Evolutionary conservation across 2,888 invertebrate species (phyloP).

Genomic region (Stomorhina lunata): DNA sequence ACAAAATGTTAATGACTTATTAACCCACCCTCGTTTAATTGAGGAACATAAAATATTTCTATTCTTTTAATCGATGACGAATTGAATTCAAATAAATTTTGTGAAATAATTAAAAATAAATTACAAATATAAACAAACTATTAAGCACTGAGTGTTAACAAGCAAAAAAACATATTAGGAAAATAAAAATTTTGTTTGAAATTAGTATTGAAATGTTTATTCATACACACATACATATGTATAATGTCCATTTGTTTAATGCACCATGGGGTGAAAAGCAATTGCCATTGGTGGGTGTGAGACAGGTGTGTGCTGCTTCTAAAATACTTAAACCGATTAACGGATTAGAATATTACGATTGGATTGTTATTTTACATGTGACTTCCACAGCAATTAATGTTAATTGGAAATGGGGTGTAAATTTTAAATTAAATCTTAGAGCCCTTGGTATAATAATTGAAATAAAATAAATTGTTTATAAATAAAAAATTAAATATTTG

Average conservation of each 20-base stretch:
- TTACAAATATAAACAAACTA: not conserved
- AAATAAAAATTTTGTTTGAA: not conserved
- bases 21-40: no score
- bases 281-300: conserved; percentile 8
- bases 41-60: not conserved
- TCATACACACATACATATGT: no score
- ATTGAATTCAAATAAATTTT: conserved; percentile 21
- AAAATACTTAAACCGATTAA: not conserved
- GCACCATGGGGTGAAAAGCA: no score
- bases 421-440: not conserved
- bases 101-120: not conserved
- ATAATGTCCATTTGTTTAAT: no score
- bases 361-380: not conserved
- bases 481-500: conserved; percentile 1
- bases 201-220: not conserved
- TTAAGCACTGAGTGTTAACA: not conserved
- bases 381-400: not conserved
- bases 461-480: not conserved
- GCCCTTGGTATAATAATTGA: not conserved
- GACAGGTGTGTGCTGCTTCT: not conserved
- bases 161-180: not conserved
- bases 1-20: no score
- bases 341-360: not conserved
- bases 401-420: not conserved
- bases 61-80: conserved; percentile 21